Base-by-base conservation (phyloP, 1,140 invertebrate genomes). In the Bombyx mandarina region DNA sequence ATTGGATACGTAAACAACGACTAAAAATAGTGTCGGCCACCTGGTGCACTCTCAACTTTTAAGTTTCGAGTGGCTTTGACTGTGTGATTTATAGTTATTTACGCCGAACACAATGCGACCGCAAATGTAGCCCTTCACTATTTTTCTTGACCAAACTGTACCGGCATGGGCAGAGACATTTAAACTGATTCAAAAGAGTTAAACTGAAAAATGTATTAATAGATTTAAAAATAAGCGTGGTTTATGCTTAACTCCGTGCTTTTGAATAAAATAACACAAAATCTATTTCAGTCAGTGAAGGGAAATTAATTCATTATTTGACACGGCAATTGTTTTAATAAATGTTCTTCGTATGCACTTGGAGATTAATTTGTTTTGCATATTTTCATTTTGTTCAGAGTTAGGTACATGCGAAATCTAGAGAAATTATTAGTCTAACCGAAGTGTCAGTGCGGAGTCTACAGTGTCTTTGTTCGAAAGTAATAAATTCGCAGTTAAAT, bases 61-160 rank as follows among this genome's bases (percentile, higher is more conserved):
- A 68, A 71, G 18, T 65, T 75, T 73, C 64, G 69, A 83, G 77
- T 79, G 74, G 50, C 69, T 56, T 62, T 61, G 64, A 71, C 64
- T 65, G 68, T 35, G 26, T 84, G 73, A 86, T 86, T 84, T 86
- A 86, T 77, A 71, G 66, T 64, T 60, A 69, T 73, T 66, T 60
- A 63, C 72, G 67, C 54, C 70, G 62, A 48, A 75, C 73, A 80
- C 75, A 80, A 78, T 80, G 71, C 71, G 65, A 77, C 79, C 80
- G 81, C 79, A 82, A 80, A 76, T 77, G 80, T 82, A 84, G 79
- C 82, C 78, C 83, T 84, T 82, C 72, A 82, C 75, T 79, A 73
- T 77, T 75, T 77, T 71, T 79, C 74, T 72, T 61, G 69, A 68
- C 70, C 75, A 80, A 76, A 73, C 57, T 57, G 58, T 57, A 53